A percentile compares a stretch with the other conserved stretches of the same genome.
Conservation (phyloP, 2,797 vertebrate species). For the Mustela erminea region DNA sequence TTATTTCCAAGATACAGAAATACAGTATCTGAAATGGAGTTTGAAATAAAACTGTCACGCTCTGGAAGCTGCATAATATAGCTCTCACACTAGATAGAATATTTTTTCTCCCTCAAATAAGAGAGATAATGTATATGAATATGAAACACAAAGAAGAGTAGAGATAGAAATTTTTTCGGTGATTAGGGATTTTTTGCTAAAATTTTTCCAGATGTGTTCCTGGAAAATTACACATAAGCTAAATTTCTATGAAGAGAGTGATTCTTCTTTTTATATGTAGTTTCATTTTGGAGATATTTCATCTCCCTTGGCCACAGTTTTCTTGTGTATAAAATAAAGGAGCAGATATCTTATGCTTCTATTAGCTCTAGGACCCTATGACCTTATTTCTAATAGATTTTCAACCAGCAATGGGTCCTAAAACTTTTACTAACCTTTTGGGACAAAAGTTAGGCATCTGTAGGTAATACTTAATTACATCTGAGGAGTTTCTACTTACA, state of each 20-base stretch:
- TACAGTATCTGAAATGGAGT: background rate
- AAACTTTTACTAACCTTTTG: slow-evolving; percentile 16
- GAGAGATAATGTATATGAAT: slow-evolving; percentile 33
- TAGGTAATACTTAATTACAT: background rate
- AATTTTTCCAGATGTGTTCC: slow-evolving; percentile 59
- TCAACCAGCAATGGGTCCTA: background rate
- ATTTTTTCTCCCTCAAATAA: slow-evolving; percentile 27
- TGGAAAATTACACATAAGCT: slow-evolving; percentile 35
- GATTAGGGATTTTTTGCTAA: slow-evolving; percentile 64
- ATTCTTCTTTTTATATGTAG: slow-evolving; percentile 32
- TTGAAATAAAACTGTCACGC: slow-evolving; percentile 48
- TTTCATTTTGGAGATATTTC: slow-evolving; percentile 36
- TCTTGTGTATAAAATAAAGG: slow-evolving; percentile 41
- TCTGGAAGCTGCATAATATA: slow-evolving; percentile 20
- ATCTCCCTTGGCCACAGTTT: background rate
- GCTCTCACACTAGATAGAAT: background rate
- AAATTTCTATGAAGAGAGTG: slow-evolving; percentile 54
- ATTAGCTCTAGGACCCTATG: background rate
- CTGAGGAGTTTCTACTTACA: background rate
- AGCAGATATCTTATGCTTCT: background rate
- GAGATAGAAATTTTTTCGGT: slow-evolving; percentile 22
- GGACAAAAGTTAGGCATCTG: slow-evolving; percentile 10
- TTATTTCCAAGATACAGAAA: slow-evolving; percentile 58
- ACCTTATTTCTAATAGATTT: slow-evolving; percentile 39
- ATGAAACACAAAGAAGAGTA: slow-evolving; percentile 27